Base-by-base conservation (phyloP, 2,888 invertebrate species). In the Anoplius nigerrimus region DNA sequence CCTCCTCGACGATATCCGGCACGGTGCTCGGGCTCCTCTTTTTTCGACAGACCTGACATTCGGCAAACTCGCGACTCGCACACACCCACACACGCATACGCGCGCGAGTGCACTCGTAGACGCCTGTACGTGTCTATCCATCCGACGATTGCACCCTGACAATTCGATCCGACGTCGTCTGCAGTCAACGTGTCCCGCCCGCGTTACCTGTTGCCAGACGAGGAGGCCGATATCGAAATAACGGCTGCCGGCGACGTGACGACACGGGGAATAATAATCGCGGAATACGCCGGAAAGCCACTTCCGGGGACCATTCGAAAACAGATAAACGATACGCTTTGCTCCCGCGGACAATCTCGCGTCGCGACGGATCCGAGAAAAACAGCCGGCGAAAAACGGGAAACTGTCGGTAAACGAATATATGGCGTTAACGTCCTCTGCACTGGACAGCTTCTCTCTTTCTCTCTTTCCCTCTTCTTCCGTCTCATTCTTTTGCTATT, bases 1-100 rank as follows among this genome's bases (percentile, higher is more conserved):
- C 11, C 8, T 11, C 11, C 6, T 34, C 34, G 34, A 6, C 34
- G 34, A 34, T 34, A 34, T 34, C 34, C 34, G 34, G 11, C 11
- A 34, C 11, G 34, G 8, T 34, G 34, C n/a, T 34, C 34, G 11
- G 11, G 34, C 34, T 11, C 34, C 11, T 6, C 34, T 42, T 52
- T 69, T 48, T 61, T 24, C 48, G 66, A 66, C 66, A 61, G 60
- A 54, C 56, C 61, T 66, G 72, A 66, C 70, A 46, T 64, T 54
- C 63, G 43, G 18, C 53, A 45, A 58, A 66, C 34, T 34, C 34
- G 34, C 34, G 34, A 34, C 34, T 34, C 34, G 11, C 34, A 34
- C 34, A 11, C 24, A 2, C 24, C 3, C 24, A 24, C 34, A 6
- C 6, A 34, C 34, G 34, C 11, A 34, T 6, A 34, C 34, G 11